Base-by-base conservation (phyloP, 2,797 vertebrate genomes). In the Clangula hyemalis region DNA sequence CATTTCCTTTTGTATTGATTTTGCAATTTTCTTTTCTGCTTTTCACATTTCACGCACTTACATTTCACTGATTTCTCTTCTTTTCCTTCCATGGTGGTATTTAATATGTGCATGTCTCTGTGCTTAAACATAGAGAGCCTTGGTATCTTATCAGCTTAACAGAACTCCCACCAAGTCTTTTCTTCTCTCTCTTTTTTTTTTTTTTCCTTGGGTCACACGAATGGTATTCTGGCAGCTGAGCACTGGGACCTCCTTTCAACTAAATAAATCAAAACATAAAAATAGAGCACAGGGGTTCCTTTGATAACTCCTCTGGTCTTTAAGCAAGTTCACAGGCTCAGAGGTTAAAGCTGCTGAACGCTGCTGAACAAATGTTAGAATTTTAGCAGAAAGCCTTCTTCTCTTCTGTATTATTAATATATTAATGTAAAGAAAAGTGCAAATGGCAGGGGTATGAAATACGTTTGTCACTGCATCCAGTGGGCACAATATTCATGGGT, bases 1-100 rank as follows among this genome's bases (percentile, higher is more conserved):
- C 3, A 53, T 93, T 96, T 96, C 86, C 86, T 57, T 81, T 71
- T 28, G n/a, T 93, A 95, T 92, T 96, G 94, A 97, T 97, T 96
- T 93, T 94, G 69, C 43, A 79, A 78, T 96, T 97, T 94, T 94
- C 74, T 78, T 90, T 95, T 90, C 66, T 87, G 76, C 85, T 91
- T 91, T 96, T 88, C 81, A 61, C 87, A 58, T 94, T 94, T 94
- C 85, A 86, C 91, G 89, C 75, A 25, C 77, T 91, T 60, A 79
- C 65, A 81, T 90, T 91, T 89, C 81, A 89, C 72, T 41, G 84
- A 77, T 95, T 93, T 96, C 71, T 68, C 66, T 80, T 85, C 62
- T 93, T 76, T 90, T 84, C 74, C 77, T 87, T 49, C 65, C 73
- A 38, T 8, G 0, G 53, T 72, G 66, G 38, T 82, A 75, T 94